Percentiles rank a stretch among this genome's conserved stretches.
Evolutionary conservation across 2,113 vertebrate species (phyloP).

Genomic region (Hemibagrus wyckioides): DNA sequence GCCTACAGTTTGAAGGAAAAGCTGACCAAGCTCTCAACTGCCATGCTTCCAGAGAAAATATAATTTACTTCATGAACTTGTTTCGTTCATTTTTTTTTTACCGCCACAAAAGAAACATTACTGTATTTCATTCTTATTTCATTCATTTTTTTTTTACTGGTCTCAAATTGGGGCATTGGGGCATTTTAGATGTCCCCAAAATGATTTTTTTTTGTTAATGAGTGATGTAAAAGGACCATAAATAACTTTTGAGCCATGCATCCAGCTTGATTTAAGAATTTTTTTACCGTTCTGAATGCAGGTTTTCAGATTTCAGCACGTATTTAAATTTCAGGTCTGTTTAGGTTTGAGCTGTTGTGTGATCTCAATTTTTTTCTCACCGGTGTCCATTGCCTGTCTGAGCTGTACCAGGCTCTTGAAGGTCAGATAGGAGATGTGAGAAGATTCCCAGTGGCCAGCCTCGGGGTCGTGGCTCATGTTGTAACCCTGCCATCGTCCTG

Average conservation of each 20-base stretch:
- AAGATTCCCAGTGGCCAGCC: constrained; percentile 76
- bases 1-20: background rate
- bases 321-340: background rate
- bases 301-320: background rate
- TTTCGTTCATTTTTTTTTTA: background rate
- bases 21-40: background rate
- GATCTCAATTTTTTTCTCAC: constrained; percentile 63
- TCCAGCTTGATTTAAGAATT: background rate
- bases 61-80: background rate
- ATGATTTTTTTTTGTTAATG: background rate
- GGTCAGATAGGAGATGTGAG: constrained; percentile 85
- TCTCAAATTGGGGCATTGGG: too few species aligned
- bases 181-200: background rate
- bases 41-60: too few species aligned
- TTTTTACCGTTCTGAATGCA: background rate
- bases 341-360: background rate
- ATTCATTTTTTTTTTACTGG: too few species aligned
- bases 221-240: background rate
- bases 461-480: constrained; percentile 82
- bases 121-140: too few species aligned
- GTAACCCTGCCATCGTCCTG: constrained; percentile 78
- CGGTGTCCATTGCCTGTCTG: constrained; percentile 75
- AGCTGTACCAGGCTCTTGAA: constrained; percentile 89
- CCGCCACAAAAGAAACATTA: too few species aligned
- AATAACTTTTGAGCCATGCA: background rate